A percentile compares a stretch with the other conserved stretches of the same genome.
Conservation (phyloP, 2,888 invertebrate species). For the Acanthosepion pharaonis region DNA sequence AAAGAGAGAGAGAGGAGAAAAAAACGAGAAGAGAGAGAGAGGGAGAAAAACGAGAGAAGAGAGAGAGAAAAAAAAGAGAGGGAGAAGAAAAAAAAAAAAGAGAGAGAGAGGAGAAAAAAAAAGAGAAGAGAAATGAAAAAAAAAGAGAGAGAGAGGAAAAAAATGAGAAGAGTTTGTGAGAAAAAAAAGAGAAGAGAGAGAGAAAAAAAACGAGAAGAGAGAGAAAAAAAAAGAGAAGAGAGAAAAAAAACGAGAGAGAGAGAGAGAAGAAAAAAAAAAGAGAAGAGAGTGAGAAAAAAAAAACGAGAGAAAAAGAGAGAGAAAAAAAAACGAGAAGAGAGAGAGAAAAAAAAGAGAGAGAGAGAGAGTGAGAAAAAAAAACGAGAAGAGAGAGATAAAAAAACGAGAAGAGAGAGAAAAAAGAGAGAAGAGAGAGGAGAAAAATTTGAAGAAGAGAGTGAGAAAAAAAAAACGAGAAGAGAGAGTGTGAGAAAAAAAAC, state of each 20-base stretch:
- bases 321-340: background rate
- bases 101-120: background rate
- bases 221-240: background rate
- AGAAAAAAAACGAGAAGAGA: background rate
- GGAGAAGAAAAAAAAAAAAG: too few relatives aligned
- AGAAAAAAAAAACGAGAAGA: background rate
- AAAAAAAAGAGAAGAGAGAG: too few relatives aligned
- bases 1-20: too few relatives aligned
- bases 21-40: background rate
- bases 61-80: background rate
- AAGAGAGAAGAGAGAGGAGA: background rate
- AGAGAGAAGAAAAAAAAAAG: background rate
- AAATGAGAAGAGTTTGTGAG: background rate
- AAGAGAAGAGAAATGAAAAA: too few relatives aligned
- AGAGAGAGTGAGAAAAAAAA: background rate
- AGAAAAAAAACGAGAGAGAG: background rate
- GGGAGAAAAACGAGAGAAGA: background rate
- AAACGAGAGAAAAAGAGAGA: background rate
- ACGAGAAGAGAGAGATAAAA: too few relatives aligned
- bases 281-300: background rate
- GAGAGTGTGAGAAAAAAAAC: background rate
- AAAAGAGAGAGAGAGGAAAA: background rate
- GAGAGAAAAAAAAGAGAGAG: background rate
- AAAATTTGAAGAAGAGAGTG: too few relatives aligned
- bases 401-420: background rate